These are phyloP conservation scores for Trematomus bernacchii DNA, from an alignment of 2,797 vertebrate species.

Conservation along the genomic window DNA sequence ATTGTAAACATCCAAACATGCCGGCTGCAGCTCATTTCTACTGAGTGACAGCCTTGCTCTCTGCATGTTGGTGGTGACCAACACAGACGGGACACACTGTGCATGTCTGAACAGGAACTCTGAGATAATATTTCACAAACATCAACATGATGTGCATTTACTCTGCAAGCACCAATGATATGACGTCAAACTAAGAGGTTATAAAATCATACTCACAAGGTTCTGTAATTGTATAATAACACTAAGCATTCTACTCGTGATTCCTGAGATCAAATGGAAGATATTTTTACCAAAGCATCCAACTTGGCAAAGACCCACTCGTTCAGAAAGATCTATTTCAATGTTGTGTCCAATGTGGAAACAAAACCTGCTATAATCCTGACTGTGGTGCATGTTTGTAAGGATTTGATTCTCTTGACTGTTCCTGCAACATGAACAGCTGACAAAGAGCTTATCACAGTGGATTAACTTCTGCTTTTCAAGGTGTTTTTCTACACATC, in stretches of 20 bases:
- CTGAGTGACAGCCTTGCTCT: slow-evolving; percentile 30
- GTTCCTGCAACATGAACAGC: slow-evolving; percentile 70
- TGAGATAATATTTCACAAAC: slow-evolving; percentile 26
- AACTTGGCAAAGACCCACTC: slow-evolving; percentile 41
- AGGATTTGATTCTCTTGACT: slow-evolving; percentile 68
- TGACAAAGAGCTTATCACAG: slow-evolving; percentile 76
- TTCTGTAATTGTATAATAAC: slow-evolving; percentile 25
- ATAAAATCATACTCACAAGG: slow-evolving; percentile 10
- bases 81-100: slow-evolving; percentile 8
- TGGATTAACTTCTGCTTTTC: slow-evolving; percentile 71
- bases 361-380: slow-evolving; percentile 74
- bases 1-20: slow-evolving; percentile 35
- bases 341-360: slow-evolving; percentile 63
- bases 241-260: slow-evolving; percentile 10
- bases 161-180: slow-evolving; percentile 11
- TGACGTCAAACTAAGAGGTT: slow-evolving; percentile 30
- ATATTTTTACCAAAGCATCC: slow-evolving; percentile 44
- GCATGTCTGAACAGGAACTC: slow-evolving; percentile 36
- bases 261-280: slow-evolving; percentile 40
- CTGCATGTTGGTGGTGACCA: slow-evolving; percentile 38
- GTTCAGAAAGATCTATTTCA: slow-evolving; percentile 65
- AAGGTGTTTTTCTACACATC: slow-evolving; percentile 72
- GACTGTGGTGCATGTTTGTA: slow-evolving; percentile 44
- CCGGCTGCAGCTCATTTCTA: slow-evolving; percentile 26
- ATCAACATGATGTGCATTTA: slow-evolving; percentile 15